phyloP scores from a whole-genome alignment of 2,113 vertebrate genomes.

The Sceloporus tristichus region DNA sequence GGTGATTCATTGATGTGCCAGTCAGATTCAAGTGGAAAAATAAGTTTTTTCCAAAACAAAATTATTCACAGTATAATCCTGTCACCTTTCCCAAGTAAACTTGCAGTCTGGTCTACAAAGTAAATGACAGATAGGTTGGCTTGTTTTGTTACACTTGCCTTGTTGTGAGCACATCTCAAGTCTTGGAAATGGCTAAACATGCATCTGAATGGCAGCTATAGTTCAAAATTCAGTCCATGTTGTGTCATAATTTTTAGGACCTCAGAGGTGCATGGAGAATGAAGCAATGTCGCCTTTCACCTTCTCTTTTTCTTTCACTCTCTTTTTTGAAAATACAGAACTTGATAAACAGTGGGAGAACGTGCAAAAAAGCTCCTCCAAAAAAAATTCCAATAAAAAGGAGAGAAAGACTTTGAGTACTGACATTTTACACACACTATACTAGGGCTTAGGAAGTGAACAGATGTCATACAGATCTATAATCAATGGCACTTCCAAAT shows the following conservation, averaged over 20 bases:
- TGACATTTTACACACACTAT: not conserved
- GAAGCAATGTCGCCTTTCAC: not conserved
- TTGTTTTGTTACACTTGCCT: not conserved
- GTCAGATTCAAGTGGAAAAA: not conserved
- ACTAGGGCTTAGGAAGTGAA: not conserved
- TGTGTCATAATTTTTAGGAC: not conserved
- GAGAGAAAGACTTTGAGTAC: not conserved
- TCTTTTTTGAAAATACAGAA: not conserved
- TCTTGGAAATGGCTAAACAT: not conserved
- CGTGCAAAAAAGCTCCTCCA: not conserved
- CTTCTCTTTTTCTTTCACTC: not conserved
- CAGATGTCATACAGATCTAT: not conserved
- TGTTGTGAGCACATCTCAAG: not conserved
- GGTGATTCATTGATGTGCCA: constrained; percentile 10
- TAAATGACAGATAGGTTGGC: not conserved
- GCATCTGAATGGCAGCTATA: not conserved
- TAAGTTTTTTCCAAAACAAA: not conserved
- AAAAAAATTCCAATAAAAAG: not conserved
- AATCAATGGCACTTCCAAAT: not conserved
- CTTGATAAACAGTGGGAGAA: not conserved
- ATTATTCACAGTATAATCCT: constrained; percentile 2
- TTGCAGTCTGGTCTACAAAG: not conserved
- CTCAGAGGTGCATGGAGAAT: not conserved
- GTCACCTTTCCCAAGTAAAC: not conserved
- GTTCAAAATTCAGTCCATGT: not conserved